These are phyloP conservation scores for Heteropelma amictum DNA, from an alignment of 2,888 invertebrate genomes.

Conservation along the genomic window DNA sequence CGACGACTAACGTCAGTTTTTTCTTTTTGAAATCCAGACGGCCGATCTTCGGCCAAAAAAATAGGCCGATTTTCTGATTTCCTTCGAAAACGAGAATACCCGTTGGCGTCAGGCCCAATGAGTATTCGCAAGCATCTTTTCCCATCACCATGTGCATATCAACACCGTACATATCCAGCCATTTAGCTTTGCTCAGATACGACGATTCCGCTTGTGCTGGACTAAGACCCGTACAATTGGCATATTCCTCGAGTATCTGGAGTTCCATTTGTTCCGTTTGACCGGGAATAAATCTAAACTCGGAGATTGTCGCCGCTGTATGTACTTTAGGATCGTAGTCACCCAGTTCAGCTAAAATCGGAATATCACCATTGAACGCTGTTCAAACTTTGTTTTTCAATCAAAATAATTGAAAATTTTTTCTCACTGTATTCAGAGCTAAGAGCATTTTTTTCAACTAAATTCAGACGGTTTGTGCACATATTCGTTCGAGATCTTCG, in stretches of 20 bases:
- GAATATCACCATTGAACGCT: not conserved
- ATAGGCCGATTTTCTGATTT: conserved; percentile 96
- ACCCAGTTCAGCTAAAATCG: conserved; percentile 92
- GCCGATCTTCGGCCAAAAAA: conserved; percentile 99
- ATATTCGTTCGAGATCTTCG: too few relatives aligned
- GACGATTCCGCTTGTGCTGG: conserved; percentile 98
- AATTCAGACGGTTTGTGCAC: too few relatives aligned
- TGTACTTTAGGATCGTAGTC: conserved; percentile 96
- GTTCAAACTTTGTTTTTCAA: not conserved
- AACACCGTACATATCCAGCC: conserved; percentile 99
- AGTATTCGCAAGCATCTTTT: conserved; percentile 97
- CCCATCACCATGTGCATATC: conserved; percentile 99
- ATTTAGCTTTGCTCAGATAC: conserved; percentile 97
- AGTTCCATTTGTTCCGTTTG: conserved; percentile 98
- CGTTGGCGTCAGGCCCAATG: conserved; percentile 97
- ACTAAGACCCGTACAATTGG: conserved; percentile 90
- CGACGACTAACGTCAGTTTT: conserved; percentile 96
- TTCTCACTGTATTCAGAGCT: too few relatives aligned
- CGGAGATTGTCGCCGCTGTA: conserved; percentile 97
- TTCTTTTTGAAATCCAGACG: conserved; percentile 98
- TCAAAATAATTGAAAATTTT: too few relatives aligned
- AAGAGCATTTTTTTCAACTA: too few relatives aligned
- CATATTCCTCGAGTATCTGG: conserved; percentile 94
- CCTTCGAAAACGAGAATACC: conserved; percentile 99
- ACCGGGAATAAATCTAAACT: conserved; percentile 97